Percentiles rank a stretch among this genome's conserved stretches.
Conservation (phyloP, 1,140 invertebrate species). For the Latrodectus geometricus region DNA sequence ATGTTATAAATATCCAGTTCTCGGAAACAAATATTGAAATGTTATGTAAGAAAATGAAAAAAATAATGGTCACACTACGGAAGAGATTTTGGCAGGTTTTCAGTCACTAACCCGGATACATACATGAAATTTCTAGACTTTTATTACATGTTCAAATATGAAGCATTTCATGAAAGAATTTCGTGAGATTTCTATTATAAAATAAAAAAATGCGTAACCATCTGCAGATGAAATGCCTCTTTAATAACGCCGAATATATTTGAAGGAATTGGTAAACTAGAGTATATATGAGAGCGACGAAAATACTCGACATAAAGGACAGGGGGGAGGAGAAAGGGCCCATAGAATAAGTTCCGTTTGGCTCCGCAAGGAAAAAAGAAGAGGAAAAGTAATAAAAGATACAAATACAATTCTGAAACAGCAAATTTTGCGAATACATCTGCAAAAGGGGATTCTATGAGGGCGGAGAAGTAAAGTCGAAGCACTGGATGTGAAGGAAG, state of each 20-base stretch:
- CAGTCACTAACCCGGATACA: too few relatives aligned
- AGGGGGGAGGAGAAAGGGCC: neutral
- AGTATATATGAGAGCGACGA: neutral
- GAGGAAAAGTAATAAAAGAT: conserved; percentile 23
- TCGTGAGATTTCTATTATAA: neutral
- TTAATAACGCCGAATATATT: neutral
- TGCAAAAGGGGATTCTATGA: conserved; percentile 27
- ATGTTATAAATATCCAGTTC: too few relatives aligned
- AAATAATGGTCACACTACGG: too few relatives aligned
- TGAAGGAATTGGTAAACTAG: neutral
- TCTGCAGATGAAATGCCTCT: neutral
- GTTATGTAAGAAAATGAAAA: too few relatives aligned
- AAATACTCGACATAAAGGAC: neutral
- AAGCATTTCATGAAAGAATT: neutral
- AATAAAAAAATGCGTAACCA: neutral
- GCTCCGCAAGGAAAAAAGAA: conserved; percentile 2
- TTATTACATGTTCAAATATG: too few relatives aligned
- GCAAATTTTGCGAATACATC: conserved; percentile 59
- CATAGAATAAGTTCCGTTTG: conserved; percentile 10
- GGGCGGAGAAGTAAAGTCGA: conserved; percentile 5
- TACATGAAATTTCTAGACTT: too few relatives aligned
- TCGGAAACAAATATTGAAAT: too few relatives aligned
- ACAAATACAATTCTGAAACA: conserved; percentile 54
- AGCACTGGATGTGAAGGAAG: conserved; percentile 11
- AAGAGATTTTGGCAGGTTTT: too few relatives aligned